Evolutionary conservation across 2,888 invertebrate genomes (phyloP).

Genomic region (Mechanitis mazaeus): DNA sequence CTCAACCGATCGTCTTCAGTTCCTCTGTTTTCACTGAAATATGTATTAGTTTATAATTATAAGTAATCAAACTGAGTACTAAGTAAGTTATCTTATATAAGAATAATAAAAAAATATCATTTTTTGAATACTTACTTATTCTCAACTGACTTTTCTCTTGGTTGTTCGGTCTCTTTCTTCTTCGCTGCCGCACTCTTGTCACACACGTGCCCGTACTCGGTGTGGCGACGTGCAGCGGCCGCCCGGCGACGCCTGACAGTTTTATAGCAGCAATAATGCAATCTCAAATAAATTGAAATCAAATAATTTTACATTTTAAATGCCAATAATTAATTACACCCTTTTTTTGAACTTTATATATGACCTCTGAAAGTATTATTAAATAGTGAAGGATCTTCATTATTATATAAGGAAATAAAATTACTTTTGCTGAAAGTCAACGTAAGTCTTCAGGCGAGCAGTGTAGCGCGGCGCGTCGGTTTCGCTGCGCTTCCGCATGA

Average conservation of each 20-base stretch:
- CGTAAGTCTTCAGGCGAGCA: conserved; percentile 44
- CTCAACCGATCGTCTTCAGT: conserved; percentile 36
- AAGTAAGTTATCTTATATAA: no score
- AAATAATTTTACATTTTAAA: background rate
- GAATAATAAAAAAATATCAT: no score
- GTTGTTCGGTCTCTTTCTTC: conserved; percentile 37
- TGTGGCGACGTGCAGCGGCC: conserved; percentile 40
- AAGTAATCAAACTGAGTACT: no score
- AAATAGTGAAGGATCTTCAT: background rate
- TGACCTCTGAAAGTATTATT: no score
- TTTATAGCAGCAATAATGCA: background rate
- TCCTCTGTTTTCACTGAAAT: conserved; percentile 35
- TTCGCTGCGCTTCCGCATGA: conserved; percentile 51
- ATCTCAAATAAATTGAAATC: background rate
- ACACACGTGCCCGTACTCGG: conserved; percentile 29
- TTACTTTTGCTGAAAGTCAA: conserved; percentile 49
- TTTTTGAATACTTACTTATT: conserved; percentile 27
- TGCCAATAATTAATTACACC: no score
- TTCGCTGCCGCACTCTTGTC: conserved; percentile 15
- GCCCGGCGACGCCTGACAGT: conserved; percentile 44
- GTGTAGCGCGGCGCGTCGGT: conserved; percentile 48
- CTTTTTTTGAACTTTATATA: no score
- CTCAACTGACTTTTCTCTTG: conserved; percentile 33
- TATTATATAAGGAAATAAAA: no score
- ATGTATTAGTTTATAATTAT: background rate